Evolutionary conservation across 2,888 invertebrate species (phyloP).

Genomic region (Drosophila cognata): DNA sequence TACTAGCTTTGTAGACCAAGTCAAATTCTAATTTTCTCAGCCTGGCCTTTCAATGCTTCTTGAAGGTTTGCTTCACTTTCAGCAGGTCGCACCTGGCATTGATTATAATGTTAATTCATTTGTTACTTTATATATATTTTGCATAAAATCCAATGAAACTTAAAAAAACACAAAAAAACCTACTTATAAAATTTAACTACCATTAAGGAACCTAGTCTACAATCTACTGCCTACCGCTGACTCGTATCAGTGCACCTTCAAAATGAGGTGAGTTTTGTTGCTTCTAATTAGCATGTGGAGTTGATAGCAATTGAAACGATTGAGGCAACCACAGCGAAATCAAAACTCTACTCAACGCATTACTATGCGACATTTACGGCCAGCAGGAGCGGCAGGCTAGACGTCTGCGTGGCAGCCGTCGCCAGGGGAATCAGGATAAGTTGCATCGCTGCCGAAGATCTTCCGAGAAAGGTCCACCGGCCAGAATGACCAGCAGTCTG

Average conservation of each 20-base stretch:
- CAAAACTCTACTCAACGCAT: slow-evolving; percentile 74
- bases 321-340: slow-evolving; percentile 58
- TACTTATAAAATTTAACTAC: slow-evolving; percentile 2
- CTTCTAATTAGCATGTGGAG: slow-evolving; percentile 47
- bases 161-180: slow-evolving; percentile 14
- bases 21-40: neutral
- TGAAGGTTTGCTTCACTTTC: neutral
- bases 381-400: slow-evolving; percentile 61
- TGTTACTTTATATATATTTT: slow-evolving; percentile 27
- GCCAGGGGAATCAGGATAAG: slow-evolving; percentile 8
- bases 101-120: slow-evolving; percentile 60
- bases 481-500: slow-evolving; percentile 51
- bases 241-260: slow-evolving; percentile 44
- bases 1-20: neutral
- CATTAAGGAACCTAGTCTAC: slow-evolving; percentile 8
- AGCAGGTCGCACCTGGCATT: slow-evolving; percentile 12
- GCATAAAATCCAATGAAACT: slow-evolving; percentile 19
- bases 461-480: slow-evolving; percentile 11
- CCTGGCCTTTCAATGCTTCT: neutral
- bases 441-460: neutral
- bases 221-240: slow-evolving; percentile 17
- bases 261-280: slow-evolving; percentile 60
- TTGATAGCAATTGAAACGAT: slow-evolving; percentile 41
- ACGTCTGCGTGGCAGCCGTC: slow-evolving; percentile 30
- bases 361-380: slow-evolving; percentile 83